Base-by-base conservation (phyloP, 2,797 vertebrate genomes). In the Notolepis coatsorum region DNA sequence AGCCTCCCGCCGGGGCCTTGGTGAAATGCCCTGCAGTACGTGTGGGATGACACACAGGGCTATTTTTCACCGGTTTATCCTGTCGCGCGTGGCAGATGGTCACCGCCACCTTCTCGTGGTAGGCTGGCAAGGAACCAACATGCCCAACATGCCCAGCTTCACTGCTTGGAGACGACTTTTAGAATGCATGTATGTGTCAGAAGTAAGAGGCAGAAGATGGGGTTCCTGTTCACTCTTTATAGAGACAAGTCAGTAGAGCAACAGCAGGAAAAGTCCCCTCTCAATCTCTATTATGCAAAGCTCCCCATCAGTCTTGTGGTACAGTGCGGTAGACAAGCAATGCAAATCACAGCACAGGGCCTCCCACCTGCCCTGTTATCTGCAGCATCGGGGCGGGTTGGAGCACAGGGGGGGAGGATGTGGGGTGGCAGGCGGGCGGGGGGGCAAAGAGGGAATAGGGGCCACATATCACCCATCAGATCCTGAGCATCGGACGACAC, bases 11-110 rank as follows among this genome's bases (percentile, higher is more conserved):
- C n/a, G n/a, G 45, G 69, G 71, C 69, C 28, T 17, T 42, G 50
- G 46, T 50, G 77, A 80, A 73, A 45, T 64, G 60, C 65, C 76
- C 59, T 21, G 43, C 78, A 33, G 75, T 41, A 46, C 5, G 61
- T 62, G 54, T 42, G 61, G n/a, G n/a, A 74, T 17, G 41, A 73
- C 57, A 49, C 57, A 49, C 45, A 15, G 17, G 33, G 66, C 58
- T 67, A 50, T 72, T 71, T 71, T 67, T 49, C 15, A 43, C 49
- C 65, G 68, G 77, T 64, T 54, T 0, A 0, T 55, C 38, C 71
- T 61, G 50, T 53, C 33, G 10, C 24, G 60, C 65, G 69, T 28
- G 63, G 75, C 88, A 92, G 89, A 89, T 92, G 90, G 91, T 80
- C 74, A 38, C 76, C 68, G 58, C 77, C 54, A 65, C 42, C 21